Conservation (phyloP, 2,888 invertebrate species). For the Drosophila meridionalis region DNA sequence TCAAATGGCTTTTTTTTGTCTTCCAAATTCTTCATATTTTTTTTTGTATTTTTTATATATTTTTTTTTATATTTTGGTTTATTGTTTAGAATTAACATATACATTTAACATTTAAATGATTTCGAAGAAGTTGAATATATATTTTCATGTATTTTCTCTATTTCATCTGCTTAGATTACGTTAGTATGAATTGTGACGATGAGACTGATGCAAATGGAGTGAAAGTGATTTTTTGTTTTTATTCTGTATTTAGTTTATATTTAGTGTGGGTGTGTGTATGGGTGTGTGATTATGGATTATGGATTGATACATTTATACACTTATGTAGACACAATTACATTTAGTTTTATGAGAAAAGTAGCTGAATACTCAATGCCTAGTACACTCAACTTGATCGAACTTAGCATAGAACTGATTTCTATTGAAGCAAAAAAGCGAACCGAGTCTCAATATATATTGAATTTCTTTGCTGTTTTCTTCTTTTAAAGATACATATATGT, state of each 20-base stretch:
- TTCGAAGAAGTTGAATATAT: constrained; percentile 56
- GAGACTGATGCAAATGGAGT: constrained; percentile 38
- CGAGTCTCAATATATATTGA: constrained; percentile 30
- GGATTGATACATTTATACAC: constrained; percentile 46
- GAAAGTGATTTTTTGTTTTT: constrained; percentile 16
- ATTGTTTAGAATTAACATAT: constrained; percentile 79
- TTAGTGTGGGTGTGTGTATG: constrained; percentile 4
- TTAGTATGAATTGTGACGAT: constrained; percentile 35
- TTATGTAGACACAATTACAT: constrained; percentile 29
- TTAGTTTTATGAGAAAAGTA: constrained; percentile 16
- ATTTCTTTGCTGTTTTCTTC: background rate
- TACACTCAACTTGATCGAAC: constrained; percentile 33
- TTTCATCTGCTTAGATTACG: constrained; percentile 51
- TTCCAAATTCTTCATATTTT: constrained; percentile 43
- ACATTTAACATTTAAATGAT: constrained; percentile 80
- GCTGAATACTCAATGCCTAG: constrained; percentile 19
- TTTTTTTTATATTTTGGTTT: constrained; percentile 43
- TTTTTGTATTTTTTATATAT: background rate
- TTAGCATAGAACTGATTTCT: constrained; percentile 29
- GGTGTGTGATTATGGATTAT: constrained; percentile 9
- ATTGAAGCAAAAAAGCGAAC: constrained; percentile 76
- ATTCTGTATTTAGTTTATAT: constrained; percentile 1
- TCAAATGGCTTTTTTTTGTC: constrained; percentile 52
- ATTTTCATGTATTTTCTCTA: constrained; percentile 32
- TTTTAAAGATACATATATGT: constrained; percentile 12